Conservation (phyloP, 2,888 invertebrate genomes). For the Andrena flavipes region DNA sequence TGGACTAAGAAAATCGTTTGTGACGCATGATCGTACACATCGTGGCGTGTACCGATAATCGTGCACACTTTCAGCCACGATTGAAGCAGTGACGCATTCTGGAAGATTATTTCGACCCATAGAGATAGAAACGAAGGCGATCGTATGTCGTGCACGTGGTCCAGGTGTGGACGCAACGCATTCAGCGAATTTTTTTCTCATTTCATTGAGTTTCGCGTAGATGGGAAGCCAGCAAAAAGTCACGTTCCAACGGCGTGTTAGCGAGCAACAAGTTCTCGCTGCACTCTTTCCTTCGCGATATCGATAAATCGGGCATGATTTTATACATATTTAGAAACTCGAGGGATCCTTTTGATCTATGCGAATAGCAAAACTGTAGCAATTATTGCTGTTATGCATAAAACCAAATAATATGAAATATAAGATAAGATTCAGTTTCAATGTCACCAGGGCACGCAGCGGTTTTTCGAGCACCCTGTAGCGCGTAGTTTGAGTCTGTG, state of each 20-base stretch:
- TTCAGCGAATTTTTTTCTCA: neutral
- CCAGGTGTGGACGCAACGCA: slow-evolving; percentile 7
- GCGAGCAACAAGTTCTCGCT: slow-evolving; percentile 5
- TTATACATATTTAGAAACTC: neutral
- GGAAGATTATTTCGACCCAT: slow-evolving; percentile 23
- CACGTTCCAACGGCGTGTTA: slow-evolving; percentile 44
- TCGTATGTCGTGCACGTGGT: slow-evolving; percentile 17
- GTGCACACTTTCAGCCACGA: slow-evolving; percentile 10
- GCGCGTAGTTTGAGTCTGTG: slow-evolving; percentile 23
- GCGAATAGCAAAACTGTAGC: neutral
- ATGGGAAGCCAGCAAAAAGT: slow-evolving; percentile 38
- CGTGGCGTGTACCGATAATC: slow-evolving; percentile 8
- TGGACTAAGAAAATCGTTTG: slow-evolving; percentile 8
- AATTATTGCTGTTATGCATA: neutral
- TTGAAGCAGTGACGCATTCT: slow-evolving; percentile 8
- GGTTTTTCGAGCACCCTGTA: slow-evolving; percentile 5
- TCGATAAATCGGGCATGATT: neutral
- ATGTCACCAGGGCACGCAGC: neutral
- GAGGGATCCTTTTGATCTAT: neutral
- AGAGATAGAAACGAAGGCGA: slow-evolving; percentile 34
- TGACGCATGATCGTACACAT: slow-evolving; percentile 1
- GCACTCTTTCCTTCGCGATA: neutral
- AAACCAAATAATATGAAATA: neutral
- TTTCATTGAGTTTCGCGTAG: slow-evolving; percentile 19
- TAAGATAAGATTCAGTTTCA: neutral